Base-by-base conservation (phyloP, 2,113 vertebrate genomes). In the Pygoscelis adeliae region DNA sequence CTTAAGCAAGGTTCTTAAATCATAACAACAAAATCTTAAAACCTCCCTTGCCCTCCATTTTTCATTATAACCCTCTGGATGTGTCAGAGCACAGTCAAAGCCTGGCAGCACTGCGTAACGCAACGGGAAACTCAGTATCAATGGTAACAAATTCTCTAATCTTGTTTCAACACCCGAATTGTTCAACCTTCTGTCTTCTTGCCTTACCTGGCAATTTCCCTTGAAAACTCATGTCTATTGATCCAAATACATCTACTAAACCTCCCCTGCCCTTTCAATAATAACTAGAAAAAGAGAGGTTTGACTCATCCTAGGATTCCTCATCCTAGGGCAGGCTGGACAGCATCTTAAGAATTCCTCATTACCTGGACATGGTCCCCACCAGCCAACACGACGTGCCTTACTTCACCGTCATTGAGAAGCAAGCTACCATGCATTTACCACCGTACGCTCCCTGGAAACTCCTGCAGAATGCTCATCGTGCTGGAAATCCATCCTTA, bases 61-160 rank as follows among this genome's bases (percentile, higher is more conserved):
- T 58, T 56, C 52, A 16, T 8, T 22, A 8, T 8, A 87, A 22
- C 56, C 40, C 66, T 26, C 26, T 8, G 42, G 42, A 67, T 42
- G 61, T 19, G 32, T 4, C n/a, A 11, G 22, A 72, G 56, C 38
- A n/a, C 29, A 14, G 9, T 1, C 61, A 18, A 36, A 63, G 29
- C 72, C 62, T 27, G n/a, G 50, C 38, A 65, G 63, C 46, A 13
- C 13, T 8, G 22, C 0, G 0, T 6, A 63, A 36, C 59, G 17
- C 69, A 16, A 50, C 3, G 0, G 55, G 38, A 69, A 52, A n/a
- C 18, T 0, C 0, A 52, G 1, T 12, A 62, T 6, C 56, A 25
- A 30, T 0, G 6, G 56, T 6, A 80, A 65, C 29, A 56, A 55
- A 29, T 10, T 32, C 49, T 40, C 36, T 55, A 4, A 44, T 14